Conservation (phyloP, 1,140 invertebrate genomes). For the Sitobion miscanthi region DNA sequence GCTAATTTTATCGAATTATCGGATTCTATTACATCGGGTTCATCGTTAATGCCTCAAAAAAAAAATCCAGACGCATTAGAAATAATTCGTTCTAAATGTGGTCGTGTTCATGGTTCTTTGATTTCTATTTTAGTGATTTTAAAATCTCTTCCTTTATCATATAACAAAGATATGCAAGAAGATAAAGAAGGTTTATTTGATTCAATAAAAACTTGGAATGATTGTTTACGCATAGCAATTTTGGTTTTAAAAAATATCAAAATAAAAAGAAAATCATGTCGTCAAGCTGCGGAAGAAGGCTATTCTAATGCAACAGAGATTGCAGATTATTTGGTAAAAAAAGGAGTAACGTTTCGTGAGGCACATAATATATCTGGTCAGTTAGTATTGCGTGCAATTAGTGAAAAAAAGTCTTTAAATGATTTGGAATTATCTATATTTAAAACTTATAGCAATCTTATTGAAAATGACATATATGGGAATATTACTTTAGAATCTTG, state of each 20-base stretch:
- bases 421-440: too few species aligned
- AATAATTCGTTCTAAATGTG: too few species aligned
- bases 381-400: not conserved
- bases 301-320: not conserved
- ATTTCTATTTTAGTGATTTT: too few species aligned
- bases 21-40: too few species aligned
- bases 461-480: too few species aligned
- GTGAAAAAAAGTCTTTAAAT: too few species aligned
- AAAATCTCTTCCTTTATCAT: not conserved
- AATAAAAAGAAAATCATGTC: not conserved
- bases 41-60: too few species aligned
- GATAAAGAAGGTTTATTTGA: not conserved
- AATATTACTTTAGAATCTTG: too few species aligned
- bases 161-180: not conserved
- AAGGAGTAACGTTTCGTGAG: not conserved
- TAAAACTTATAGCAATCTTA: too few species aligned
- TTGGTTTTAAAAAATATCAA: not conserved
- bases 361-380: not conserved
- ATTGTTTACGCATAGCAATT: not conserved
- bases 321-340: not conserved
- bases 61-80: too few species aligned
- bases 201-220: not conserved
- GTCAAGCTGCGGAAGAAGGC: not conserved
- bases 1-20: too few species aligned
- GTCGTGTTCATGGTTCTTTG: too few species aligned